phyloP scores from a whole-genome alignment of 2,113 vertebrate species.

The Forbesichthys papilliferus region DNA sequence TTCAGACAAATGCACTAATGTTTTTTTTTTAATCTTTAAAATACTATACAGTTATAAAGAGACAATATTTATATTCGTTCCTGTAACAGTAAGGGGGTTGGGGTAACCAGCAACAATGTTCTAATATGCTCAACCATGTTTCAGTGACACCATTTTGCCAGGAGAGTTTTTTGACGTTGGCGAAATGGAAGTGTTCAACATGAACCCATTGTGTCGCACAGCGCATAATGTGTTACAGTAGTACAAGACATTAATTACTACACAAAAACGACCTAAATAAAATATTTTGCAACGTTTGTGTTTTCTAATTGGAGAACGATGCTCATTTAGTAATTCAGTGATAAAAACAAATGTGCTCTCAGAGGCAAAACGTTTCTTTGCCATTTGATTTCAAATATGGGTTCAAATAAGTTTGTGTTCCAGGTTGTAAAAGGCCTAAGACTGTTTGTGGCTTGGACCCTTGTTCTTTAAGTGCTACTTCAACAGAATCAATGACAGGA shows the following conservation, averaged over 20 bases:
- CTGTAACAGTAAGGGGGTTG: slow-evolving; percentile 74
- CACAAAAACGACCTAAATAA: slow-evolving; percentile 63
- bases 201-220: slow-evolving; percentile 72
- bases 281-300: slow-evolving; percentile 66
- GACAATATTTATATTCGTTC: slow-evolving; percentile 72
- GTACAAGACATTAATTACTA: slow-evolving; percentile 81
- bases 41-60: slow-evolving; percentile 87
- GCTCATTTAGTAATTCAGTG: slow-evolving; percentile 63
- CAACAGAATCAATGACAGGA: slow-evolving; percentile 24
- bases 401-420: neutral
- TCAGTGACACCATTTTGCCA: slow-evolving; percentile 68
- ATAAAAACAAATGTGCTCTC: slow-evolving; percentile 64
- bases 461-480: slow-evolving; percentile 72
- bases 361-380: slow-evolving; percentile 50
- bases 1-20: slow-evolving; percentile 85
- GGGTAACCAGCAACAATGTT: slow-evolving; percentile 67
- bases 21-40: slow-evolving; percentile 81
- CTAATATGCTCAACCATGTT: slow-evolving; percentile 63
- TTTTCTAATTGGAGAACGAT: slow-evolving; percentile 66
- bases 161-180: slow-evolving; percentile 65
- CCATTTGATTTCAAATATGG: slow-evolving; percentile 28
- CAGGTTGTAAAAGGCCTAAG: slow-evolving; percentile 38
- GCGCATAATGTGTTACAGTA: slow-evolving; percentile 79
- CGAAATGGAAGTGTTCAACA: slow-evolving; percentile 67
- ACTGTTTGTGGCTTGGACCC: slow-evolving; percentile 63